Percentiles rank a stretch among this genome's conserved stretches.
Conservation (phyloP, 2,888 invertebrate genomes). For the Machimus rusticus region DNA sequence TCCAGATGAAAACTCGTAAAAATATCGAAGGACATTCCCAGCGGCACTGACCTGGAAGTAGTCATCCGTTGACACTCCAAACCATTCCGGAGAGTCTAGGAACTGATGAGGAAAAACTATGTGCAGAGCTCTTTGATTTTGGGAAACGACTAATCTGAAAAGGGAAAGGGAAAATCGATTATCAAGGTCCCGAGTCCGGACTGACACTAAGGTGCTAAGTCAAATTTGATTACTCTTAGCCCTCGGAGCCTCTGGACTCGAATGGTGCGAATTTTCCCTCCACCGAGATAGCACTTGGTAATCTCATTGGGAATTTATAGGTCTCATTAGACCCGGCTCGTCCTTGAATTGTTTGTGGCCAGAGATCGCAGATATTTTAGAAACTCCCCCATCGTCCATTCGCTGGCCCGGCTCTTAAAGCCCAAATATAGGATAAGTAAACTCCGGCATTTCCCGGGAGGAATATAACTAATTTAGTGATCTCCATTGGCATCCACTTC, state of each 20-base stretch:
- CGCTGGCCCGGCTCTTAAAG: neutral
- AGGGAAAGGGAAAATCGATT: neutral
- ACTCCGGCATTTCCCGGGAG: neutral
- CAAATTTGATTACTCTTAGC: neutral
- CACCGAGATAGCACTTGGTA: neutral
- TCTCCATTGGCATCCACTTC: neutral
- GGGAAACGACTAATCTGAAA: conserved; percentile 80
- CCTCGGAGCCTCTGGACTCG: neutral
- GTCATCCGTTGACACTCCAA: conserved; percentile 86
- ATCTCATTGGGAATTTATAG: neutral
- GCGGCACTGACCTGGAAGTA: conserved; percentile 75
- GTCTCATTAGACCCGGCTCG: neutral
- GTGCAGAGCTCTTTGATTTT: conserved; percentile 83
- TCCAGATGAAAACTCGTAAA: conserved; percentile 48
- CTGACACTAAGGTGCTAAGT: neutral
- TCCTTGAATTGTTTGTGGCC: neutral
- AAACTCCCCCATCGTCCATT: neutral
- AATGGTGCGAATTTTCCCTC: neutral
- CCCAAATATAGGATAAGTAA: neutral
- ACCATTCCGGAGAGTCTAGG: conserved; percentile 89
- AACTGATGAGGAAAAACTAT: conserved; percentile 88
- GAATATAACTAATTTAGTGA: neutral
- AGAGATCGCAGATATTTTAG: neutral
- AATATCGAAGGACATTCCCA: neutral
- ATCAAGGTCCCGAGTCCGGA: neutral